Evolutionary conservation across 2,888 invertebrate genomes (phyloP), one percentile per base, ranked within the genome.

Genomic region (Meloe dianella): DNA sequence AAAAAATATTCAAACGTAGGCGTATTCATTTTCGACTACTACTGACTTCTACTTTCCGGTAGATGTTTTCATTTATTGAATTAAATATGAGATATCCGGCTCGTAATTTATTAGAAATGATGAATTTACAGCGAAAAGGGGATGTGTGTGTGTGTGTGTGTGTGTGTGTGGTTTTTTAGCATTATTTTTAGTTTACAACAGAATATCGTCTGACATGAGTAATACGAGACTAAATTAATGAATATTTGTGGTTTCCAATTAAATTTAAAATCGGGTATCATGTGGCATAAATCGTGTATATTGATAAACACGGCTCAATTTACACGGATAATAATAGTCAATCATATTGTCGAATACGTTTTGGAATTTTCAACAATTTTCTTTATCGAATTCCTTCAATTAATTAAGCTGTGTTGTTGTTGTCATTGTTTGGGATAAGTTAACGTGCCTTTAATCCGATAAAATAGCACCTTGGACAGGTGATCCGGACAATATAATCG

Each of bases 171-270:
- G n/a, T 6, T n/a, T 5, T 32, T 12, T 32, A 32, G 2, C 9
- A 9, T 12, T 35, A 8, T 30, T 30, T 30, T 7, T 7, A 10
- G 9, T 14, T 6, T 35, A 35, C 35, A 2, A 35, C 12, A 67
- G 70, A 71, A 71, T 71, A 74, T 71, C 71, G 67, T 69, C 67
- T 71, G 73, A 73, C 71, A 73, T 71, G 71, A 71, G 71, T 73
- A 75, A 75, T 73, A 72, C 71, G 69, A 72, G 70, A 67, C 69
- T 70, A 76, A 77, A 77, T 76, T 77, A 74, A 75, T 76, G 76
- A 76, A 77, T 75, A 76, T 75, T 74, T 72, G 68, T 63, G 67
- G 73, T 74, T 77, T 73, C 74, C 57, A 73, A 76, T 75, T 75
- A 76, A 76, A 76, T 76, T 76, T 76, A 75, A 76, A 74, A 76